A percentile compares a stretch with the other conserved stretches of the same genome.
Conservation (phyloP, 2,113 vertebrate species). For the Amia ocellicauda region DNA sequence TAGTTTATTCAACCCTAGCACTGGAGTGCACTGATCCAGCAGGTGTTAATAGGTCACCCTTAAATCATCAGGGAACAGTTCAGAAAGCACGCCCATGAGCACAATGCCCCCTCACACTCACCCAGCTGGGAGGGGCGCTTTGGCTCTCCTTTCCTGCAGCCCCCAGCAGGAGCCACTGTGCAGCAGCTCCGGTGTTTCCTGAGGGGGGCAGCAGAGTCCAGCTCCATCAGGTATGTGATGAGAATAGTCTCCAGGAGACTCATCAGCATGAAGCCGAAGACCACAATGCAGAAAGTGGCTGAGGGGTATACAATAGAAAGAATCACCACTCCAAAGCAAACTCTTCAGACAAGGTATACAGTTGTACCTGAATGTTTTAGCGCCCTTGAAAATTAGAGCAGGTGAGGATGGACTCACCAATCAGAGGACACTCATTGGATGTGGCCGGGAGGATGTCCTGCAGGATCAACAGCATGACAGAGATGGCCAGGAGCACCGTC, state of each 20-base stretch:
- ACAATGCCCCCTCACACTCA: not conserved
- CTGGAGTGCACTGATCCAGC: no score
- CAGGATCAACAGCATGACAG: conserved; percentile 72
- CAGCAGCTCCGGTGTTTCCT: not conserved
- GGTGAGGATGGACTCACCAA: conserved; percentile 53
- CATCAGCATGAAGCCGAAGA: conserved; percentile 63
- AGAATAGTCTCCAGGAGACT: conserved; percentile 64
- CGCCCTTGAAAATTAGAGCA: conserved; percentile 30
- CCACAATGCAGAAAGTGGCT: conserved; percentile 57
- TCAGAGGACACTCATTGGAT: conserved; percentile 51
- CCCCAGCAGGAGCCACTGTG: not conserved
- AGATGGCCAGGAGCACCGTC: conserved; percentile 69
- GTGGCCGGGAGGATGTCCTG: conserved; percentile 73
- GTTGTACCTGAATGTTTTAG: no score
- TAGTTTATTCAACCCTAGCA: no score
- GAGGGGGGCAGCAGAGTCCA: conserved; percentile 16
- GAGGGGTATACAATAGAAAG: not conserved
- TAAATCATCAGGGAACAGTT: no score
- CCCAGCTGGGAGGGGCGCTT: not conserved
- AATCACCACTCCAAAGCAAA: not conserved
- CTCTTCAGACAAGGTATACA: no score
- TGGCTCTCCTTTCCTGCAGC: conserved; percentile 15
- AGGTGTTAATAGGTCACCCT: no score
- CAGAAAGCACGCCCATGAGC: no score
- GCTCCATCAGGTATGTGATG: conserved; percentile 47